A percentile compares a stretch with the other conserved stretches of the same genome.
Conservation (phyloP, 2,113 vertebrate genomes). For the Hippolais icterina region DNA sequence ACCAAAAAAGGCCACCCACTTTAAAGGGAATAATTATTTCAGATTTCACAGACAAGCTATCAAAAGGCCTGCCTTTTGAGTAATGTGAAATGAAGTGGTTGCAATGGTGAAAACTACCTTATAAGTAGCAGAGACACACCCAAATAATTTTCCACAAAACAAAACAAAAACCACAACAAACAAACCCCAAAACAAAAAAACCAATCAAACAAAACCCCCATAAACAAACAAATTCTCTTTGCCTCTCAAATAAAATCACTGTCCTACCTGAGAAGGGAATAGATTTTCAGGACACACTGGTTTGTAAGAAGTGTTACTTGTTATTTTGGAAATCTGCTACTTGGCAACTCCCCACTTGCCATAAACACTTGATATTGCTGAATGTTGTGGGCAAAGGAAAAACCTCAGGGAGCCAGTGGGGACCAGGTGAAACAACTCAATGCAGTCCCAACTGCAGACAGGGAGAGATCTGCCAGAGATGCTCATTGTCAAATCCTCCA, state of each 20-base stretch:
- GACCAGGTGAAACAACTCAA: neutral
- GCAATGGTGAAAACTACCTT: neutral
- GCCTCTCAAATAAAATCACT: neutral
- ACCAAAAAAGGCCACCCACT: neutral
- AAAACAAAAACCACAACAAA: neutral
- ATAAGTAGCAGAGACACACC: neutral
- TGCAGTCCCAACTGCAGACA: accelerated
- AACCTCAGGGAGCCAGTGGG: neutral
- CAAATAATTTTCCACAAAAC: neutral
- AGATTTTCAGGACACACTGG: neutral
- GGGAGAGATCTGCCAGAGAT: neutral
- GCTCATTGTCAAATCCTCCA: neutral
- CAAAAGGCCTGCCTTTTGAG: neutral
- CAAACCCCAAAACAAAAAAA: neutral
- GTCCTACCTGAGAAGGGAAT: neutral
- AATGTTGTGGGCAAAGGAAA: neutral
- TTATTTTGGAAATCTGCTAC: neutral
- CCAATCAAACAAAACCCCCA: neutral
- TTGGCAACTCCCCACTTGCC: neutral
- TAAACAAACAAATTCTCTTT: neutral
- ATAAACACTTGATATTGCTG: neutral
- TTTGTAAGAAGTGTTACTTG: neutral
- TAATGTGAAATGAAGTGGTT: neutral
- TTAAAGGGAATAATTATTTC: neutral
- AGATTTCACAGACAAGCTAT: neutral